These are phyloP conservation scores for Rhyacichthys aspro DNA, from an alignment of 2,797 vertebrate genomes.

Conservation along the genomic window DNA sequence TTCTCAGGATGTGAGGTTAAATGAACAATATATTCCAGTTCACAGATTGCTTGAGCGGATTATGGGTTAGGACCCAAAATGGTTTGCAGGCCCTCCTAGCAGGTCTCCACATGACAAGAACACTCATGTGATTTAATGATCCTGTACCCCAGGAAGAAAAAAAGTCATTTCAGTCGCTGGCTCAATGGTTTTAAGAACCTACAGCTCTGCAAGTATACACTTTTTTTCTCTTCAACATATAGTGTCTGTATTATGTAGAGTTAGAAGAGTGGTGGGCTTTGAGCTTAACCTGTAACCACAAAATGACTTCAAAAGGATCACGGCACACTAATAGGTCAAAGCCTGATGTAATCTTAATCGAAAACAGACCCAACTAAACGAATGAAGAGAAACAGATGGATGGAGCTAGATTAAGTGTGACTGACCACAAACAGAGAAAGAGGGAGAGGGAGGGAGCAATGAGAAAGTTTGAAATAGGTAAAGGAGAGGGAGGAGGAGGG, in stretches of 20 bases:
- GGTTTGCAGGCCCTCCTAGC: slow-evolving; percentile 59
- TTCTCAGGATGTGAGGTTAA: slow-evolving; percentile 69
- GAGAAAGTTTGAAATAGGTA: slow-evolving; percentile 9
- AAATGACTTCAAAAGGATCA: slow-evolving; percentile 79
- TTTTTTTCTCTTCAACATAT: slow-evolving; percentile 41
- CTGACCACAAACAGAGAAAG: slow-evolving; percentile 80
- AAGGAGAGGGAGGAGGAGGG: not conserved
- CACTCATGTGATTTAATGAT: slow-evolving; percentile 72
- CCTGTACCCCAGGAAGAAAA: slow-evolving; percentile 44
- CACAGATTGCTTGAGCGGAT: slow-evolving; percentile 70
- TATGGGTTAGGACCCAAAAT: slow-evolving; percentile 65
- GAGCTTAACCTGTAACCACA: slow-evolving; percentile 79
- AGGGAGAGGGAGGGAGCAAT: slow-evolving; percentile 53
- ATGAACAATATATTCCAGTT: slow-evolving; percentile 72
- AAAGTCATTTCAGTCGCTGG: slow-evolving; percentile 58
- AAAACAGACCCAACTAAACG: slow-evolving; percentile 73
- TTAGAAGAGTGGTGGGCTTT: slow-evolving; percentile 72
- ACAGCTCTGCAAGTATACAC: slow-evolving; percentile 14
- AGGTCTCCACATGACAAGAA: slow-evolving; percentile 68
- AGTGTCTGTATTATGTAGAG: slow-evolving; percentile 59
- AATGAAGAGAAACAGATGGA: slow-evolving; percentile 83
- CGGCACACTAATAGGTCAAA: slow-evolving; percentile 80
- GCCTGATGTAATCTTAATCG: slow-evolving; percentile 82
- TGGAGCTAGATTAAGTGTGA: slow-evolving; percentile 78
- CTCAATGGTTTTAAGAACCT: slow-evolving; percentile 66